Percentiles rank a stretch among this genome's conserved stretches.
Conservation (phyloP, 2,888 invertebrate species). For the Thelaira solivaga region DNA sequence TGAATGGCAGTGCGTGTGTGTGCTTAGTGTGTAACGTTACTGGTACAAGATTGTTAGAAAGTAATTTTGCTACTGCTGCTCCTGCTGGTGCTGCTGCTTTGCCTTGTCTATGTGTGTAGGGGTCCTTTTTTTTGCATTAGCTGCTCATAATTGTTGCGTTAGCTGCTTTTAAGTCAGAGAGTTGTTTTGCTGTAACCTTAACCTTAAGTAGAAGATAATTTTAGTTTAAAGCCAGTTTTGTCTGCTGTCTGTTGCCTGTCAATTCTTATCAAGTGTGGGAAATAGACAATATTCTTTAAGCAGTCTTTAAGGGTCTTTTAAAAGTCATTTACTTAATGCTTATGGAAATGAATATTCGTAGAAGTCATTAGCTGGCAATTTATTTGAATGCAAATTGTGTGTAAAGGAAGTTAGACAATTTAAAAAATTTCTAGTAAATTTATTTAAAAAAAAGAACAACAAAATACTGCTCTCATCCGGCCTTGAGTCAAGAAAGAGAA, state of each 20-base stretch:
- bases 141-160: slow-evolving; percentile 25
- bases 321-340: slow-evolving; percentile 7
- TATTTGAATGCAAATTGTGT: neutral
- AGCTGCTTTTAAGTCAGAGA: slow-evolving; percentile 7
- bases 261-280: slow-evolving; percentile 14
- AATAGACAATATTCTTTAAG: neutral
- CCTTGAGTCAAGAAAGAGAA: too few relatives aligned
- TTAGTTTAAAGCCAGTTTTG: neutral
- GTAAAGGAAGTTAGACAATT: too few relatives aligned
- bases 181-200: slow-evolving; percentile 9
- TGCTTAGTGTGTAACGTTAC: neutral
- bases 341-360: neutral
- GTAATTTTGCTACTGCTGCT: neutral
- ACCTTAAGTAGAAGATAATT: neutral
- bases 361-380: neutral
- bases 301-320: neutral
- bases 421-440: too few relatives aligned
- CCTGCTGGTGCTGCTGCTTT: neutral
- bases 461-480: too few relatives aligned
- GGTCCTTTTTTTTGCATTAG: slow-evolving; percentile 49
- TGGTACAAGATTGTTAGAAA: slow-evolving; percentile 21
- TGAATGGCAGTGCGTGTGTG: neutral
- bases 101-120: neutral
- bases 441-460: too few relatives aligned
- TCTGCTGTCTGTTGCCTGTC: neutral